Percentiles rank a stretch among this genome's conserved stretches.
Evolutionary conservation across 2,888 invertebrate species (phyloP).

Genomic region (Tachina lurida): DNA sequence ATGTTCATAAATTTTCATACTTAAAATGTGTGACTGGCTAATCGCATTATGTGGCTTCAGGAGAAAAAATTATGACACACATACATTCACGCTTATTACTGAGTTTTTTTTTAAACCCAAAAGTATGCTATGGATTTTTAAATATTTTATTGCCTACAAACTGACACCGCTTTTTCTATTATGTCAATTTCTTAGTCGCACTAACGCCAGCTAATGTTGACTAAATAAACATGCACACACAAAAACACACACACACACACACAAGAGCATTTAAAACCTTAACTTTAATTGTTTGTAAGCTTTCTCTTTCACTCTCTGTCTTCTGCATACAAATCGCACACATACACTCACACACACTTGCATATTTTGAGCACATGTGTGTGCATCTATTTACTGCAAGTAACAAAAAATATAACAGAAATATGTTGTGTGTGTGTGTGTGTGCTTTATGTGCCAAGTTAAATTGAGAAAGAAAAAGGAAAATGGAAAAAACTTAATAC

Average conservation of each 20-base stretch:
- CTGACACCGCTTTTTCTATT: slow-evolving; percentile 17
- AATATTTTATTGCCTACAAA: slow-evolving; percentile 51
- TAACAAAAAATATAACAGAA: slow-evolving; percentile 24
- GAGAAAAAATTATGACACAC: slow-evolving; percentile 13
- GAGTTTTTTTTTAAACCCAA: slow-evolving; percentile 29
- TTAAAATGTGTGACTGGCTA: slow-evolving; percentile 11
- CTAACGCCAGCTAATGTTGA: slow-evolving; percentile 40
- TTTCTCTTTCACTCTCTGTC: background rate
- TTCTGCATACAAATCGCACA: no score
- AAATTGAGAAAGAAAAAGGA: slow-evolving; percentile 29
- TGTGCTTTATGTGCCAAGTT: slow-evolving; percentile 41
- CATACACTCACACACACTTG: background rate
- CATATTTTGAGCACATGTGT: slow-evolving; percentile 4
- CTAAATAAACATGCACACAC: slow-evolving; percentile 13
- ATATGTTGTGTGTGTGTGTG: background rate
- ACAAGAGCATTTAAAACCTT: background rate
- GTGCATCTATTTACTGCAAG: slow-evolving; percentile 46
- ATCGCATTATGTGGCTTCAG: slow-evolving; percentile 21
- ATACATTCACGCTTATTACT: background rate
- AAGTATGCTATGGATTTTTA: slow-evolving; percentile 60
- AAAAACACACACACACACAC: background rate
- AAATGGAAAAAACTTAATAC: slow-evolving; percentile 43
- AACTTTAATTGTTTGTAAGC: slow-evolving; percentile 36
- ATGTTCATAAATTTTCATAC: background rate
- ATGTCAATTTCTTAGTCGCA: slow-evolving; percentile 37